A percentile compares a stretch with the other conserved stretches of the same genome.
Conservation (phyloP, 2,113 vertebrate species). For the Platysternon megacephalum region DNA sequence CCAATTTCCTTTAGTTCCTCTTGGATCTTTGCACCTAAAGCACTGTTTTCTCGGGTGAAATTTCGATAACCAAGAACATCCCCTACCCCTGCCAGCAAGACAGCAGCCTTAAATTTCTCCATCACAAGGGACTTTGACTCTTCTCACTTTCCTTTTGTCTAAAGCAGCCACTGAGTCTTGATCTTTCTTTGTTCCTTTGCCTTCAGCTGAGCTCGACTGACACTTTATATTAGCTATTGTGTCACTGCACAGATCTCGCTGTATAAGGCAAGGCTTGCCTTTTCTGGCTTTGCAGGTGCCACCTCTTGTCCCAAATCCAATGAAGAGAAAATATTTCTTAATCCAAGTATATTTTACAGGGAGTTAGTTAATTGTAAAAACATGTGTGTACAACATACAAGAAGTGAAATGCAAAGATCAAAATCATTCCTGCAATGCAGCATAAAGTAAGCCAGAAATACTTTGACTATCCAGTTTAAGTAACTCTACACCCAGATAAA, state of each 20-base stretch:
- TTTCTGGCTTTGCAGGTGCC: constrained; percentile 78
- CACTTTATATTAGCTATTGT: constrained; percentile 77
- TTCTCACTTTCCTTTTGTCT: neutral
- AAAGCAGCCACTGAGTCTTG: neutral
- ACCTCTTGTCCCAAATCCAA: constrained; percentile 57
- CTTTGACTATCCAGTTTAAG: constrained; percentile 34
- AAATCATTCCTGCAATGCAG: neutral
- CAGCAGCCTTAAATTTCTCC: constrained; percentile 94
- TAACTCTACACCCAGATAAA: constrained; percentile 66
- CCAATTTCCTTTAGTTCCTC: constrained; percentile 86
- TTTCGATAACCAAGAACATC: constrained; percentile 92
- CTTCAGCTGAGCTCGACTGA: constrained; percentile 40
- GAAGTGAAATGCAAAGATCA: neutral
- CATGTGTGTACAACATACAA: neutral
- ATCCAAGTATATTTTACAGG: constrained; percentile 47
- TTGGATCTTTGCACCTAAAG: constrained; percentile 84
- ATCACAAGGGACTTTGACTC: constrained; percentile 60
- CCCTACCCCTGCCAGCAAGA: constrained; percentile 89
- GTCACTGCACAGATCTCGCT: constrained; percentile 78
- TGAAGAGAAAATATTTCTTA: constrained; percentile 66
- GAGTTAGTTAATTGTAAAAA: constrained; percentile 40
- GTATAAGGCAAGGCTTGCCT: constrained; percentile 87
- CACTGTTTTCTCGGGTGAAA: constrained; percentile 82
- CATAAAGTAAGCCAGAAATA: constrained; percentile 53
- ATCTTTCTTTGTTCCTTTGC: constrained; percentile 62